Conservation (phyloP, 2,113 vertebrate species). For the Lophura nycthemera region DNA sequence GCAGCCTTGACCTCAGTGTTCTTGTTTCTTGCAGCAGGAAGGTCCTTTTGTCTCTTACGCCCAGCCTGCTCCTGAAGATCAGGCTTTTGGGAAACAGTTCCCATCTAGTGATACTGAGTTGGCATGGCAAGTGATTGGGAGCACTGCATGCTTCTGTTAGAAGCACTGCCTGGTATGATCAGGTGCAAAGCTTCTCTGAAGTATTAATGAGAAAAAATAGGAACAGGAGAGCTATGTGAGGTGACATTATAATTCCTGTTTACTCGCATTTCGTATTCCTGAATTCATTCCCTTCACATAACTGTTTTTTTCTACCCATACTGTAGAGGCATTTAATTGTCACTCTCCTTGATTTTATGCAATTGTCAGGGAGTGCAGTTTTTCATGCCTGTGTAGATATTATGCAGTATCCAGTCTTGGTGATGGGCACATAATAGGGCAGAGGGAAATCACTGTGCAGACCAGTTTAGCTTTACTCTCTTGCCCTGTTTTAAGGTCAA, state of each 20-base stretch:
- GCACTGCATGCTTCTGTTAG: not conserved
- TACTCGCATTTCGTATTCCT: not conserved
- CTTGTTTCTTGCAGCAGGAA: not conserved
- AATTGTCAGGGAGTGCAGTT: not conserved
- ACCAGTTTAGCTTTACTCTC: conserved; percentile 15
- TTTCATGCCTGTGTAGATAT: not conserved
- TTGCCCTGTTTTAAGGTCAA: not conserved
- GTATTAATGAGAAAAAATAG: not conserved
- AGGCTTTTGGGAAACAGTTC: not conserved
- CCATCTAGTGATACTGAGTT: not conserved
- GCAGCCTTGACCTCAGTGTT: not conserved
- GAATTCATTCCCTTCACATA: conserved; percentile 11
- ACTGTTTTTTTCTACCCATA: not conserved
- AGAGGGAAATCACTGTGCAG: not conserved
- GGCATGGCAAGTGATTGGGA: not conserved
- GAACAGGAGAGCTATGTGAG: not conserved
- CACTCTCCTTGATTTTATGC: not conserved
- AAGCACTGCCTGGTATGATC: not conserved
- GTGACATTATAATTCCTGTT: not conserved
- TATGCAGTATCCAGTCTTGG: not conserved
- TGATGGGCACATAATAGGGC: not conserved
- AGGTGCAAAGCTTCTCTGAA: not conserved
- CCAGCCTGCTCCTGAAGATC: not conserved
- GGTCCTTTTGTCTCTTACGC: not conserved
- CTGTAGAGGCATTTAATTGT: conserved; percentile 28